Evolutionary conservation across 2,113 vertebrate species (phyloP).

Genomic region (Megalops atlanticus): DNA sequence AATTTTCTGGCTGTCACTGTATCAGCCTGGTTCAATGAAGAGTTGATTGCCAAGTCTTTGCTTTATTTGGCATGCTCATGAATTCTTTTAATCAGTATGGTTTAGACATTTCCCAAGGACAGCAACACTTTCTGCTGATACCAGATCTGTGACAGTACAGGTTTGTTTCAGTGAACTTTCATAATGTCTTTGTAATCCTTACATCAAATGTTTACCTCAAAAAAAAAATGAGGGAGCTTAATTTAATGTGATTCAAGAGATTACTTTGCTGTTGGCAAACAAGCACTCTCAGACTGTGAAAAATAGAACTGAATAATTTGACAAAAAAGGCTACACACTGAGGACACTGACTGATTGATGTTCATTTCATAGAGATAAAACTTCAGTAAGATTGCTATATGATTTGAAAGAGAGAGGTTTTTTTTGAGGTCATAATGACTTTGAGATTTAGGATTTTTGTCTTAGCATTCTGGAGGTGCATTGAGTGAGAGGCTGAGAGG

Average conservation of each 20-base stretch:
- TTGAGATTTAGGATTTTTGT: no score
- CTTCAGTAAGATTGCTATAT: no score
- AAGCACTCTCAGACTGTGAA: no score
- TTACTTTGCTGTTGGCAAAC: background rate
- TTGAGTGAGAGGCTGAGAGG: no score
- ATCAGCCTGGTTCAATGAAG: background rate
- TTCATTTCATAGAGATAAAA: no score
- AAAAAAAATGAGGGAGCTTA: background rate
- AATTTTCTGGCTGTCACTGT: background rate
- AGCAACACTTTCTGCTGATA: constrained; percentile 16
- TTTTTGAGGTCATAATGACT: no score
- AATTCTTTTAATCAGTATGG: constrained; percentile 26
- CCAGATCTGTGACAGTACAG: constrained; percentile 32
- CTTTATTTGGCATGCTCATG: constrained; percentile 25
- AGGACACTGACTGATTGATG: no score
- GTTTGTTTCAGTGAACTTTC: background rate
- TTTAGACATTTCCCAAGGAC: constrained; percentile 31
- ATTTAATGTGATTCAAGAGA: background rate
- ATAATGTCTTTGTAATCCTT: constrained; percentile 36
- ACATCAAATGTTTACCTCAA: constrained; percentile 25
- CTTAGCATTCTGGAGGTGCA: no score
- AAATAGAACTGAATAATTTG: no score
- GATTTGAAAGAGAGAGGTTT: no score
- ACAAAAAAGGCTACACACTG: no score
- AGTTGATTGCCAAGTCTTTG: constrained; percentile 21